Conservation (phyloP, 2,113 vertebrate species). For the Corythaeola cristata region DNA sequence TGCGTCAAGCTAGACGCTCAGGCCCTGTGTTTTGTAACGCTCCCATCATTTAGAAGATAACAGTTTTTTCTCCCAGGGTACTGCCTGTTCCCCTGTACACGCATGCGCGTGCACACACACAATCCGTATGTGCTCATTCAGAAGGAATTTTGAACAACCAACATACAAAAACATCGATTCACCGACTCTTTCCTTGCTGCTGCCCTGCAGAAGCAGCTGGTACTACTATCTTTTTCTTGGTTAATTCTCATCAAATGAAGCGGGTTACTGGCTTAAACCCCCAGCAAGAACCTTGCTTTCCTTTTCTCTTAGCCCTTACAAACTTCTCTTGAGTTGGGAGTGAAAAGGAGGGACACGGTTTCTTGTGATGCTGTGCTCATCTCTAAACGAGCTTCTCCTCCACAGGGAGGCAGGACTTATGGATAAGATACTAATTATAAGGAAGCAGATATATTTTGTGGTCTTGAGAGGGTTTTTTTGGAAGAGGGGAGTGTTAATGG, state of each 20-base stretch:
- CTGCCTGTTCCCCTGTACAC: neutral
- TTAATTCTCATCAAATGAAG: neutral
- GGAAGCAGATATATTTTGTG: neutral
- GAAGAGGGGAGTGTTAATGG: neutral
- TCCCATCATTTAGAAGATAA: neutral
- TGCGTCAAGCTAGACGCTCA: neutral
- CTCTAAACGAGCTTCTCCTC: neutral
- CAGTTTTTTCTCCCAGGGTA: neutral
- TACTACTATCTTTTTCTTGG: neutral
- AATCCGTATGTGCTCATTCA: neutral
- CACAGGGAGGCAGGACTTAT: neutral
- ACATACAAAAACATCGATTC: neutral
- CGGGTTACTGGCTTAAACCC: neutral
- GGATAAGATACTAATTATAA: neutral
- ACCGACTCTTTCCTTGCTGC: neutral
- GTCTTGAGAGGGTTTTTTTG: neutral
- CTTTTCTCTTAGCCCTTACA: neutral
- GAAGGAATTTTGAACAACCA: neutral
- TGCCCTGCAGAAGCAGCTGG: neutral
- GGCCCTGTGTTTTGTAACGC: neutral
- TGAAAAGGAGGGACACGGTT: neutral
- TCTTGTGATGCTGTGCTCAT: neutral
- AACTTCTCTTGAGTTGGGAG: neutral
- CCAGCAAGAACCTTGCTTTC: neutral
- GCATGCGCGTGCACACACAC: neutral